phyloP scores from a whole-genome alignment of 2,797 vertebrate genomes.

The Cyprinodon diabolis region DNA sequence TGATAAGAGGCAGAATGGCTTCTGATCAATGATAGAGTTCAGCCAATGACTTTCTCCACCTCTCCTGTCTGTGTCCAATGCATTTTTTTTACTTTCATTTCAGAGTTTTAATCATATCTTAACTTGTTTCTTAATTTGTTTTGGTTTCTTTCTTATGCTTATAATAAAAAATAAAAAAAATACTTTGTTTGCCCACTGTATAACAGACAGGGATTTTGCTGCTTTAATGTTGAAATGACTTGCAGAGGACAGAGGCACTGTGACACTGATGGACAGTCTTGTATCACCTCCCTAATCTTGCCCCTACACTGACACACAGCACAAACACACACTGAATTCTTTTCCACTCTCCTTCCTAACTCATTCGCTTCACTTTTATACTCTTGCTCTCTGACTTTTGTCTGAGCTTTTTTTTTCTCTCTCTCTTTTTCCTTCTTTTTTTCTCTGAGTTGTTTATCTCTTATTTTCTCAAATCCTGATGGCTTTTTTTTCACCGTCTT shows the following conservation, averaged over 20 bases:
- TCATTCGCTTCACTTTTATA: slow-evolving; percentile 32
- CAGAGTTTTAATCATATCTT: no score
- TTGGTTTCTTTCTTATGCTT: no score
- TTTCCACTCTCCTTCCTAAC: slow-evolving; percentile 35
- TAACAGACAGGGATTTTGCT: slow-evolving; percentile 39
- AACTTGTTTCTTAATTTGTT: no score
- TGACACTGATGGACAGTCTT: slow-evolving; percentile 79
- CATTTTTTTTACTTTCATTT: no score
- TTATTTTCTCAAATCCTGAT: slow-evolving; percentile 22
- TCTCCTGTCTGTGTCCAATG: no score
- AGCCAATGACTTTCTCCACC: no score
- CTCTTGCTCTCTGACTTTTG: slow-evolving; percentile 27
- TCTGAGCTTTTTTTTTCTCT: background rate
- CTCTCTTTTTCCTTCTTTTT: slow-evolving; percentile 17
- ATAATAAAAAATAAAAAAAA: no score
- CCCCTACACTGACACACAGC: slow-evolving; percentile 33
- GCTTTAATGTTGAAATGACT: slow-evolving; percentile 60
- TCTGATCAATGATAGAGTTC: no score
- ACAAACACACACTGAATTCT: slow-evolving; percentile 33
- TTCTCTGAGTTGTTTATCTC: slow-evolving; percentile 30
- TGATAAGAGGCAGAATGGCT: no score
- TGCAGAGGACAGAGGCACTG: slow-evolving; percentile 68
- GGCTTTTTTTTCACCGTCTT: slow-evolving; percentile 15
- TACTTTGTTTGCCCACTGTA: background rate
- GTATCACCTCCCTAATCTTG: slow-evolving; percentile 75